Base-by-base conservation (phyloP, 1,140 invertebrate species). In the Eumaeus atala region DNA sequence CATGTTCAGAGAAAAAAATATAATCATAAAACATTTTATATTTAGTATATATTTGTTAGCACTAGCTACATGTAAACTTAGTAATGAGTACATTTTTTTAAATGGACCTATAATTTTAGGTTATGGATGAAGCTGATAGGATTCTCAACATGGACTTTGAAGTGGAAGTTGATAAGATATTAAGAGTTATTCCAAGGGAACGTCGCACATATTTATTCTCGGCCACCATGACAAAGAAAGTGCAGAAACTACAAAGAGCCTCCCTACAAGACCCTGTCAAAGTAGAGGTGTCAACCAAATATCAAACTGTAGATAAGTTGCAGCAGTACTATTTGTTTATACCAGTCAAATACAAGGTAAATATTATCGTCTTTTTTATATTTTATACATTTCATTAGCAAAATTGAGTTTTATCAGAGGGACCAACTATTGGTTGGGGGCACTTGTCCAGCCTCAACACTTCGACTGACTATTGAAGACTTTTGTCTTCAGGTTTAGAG, bases 211-310 rank as follows among this genome's bases (percentile, higher is more conserved):
- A 94, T 64, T 78, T 99, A 18, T 99, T 98, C 87, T 98, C 97
- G 1, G 97, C 97, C 2, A 99, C 97, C 14, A 99, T 99, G 97
- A 99, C 97, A 0, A 97, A 98, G 77, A 99, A 99, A 89, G 97
- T 99, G 0, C 92, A 96, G 64, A 99, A 99, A 86, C 84, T 99
- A 16, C 97, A 99, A 81, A 87, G 98, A 51, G 98, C 98, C 1
- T 98, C 96, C 6, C 87, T 99, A 0, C 92, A 92, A 63, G 92
- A 96, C 84, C 97, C 98, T 8, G 95, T 98, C 0, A 96, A 95
- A 87, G 94, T 99, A 8, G 97, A 99, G 84, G 96, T 98, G 0
- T 97, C 95, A 0, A 97, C 93, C 4, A 98, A 98, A 80, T 99
- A 98, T 84, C 96, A 99, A 88, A 99, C 98, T 9, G 98, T 99